phyloP scores from a whole-genome alignment of 2,113 vertebrate species.

The Hyaena hyaena region DNA sequence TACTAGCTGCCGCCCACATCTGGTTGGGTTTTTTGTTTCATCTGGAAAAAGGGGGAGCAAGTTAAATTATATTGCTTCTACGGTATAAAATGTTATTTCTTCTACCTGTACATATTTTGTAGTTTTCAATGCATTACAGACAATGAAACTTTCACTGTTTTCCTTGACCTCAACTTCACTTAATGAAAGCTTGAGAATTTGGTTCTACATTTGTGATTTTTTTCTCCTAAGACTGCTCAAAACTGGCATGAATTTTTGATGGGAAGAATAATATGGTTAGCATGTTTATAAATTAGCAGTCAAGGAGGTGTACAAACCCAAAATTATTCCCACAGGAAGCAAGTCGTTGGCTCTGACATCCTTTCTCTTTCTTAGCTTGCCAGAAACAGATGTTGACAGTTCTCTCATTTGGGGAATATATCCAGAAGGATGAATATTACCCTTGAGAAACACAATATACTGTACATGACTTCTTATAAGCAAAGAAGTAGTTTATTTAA shows the following conservation, averaged over 20 bases:
- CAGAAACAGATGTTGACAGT: conserved; percentile 82
- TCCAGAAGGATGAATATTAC: conserved; percentile 79
- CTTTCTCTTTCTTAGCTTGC: conserved; percentile 70
- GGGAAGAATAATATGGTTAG: conserved; percentile 70
- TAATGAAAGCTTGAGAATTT: conserved; percentile 38
- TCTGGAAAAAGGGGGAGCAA: neutral
- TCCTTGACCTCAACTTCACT: conserved; percentile 24
- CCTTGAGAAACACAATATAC: conserved; percentile 80
- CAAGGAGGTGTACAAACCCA: conserved; percentile 77
- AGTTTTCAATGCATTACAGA: neutral
- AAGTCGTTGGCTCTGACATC: conserved; percentile 71
- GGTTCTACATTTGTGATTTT: conserved; percentile 19
- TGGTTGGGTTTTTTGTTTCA: neutral
- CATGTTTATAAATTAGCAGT: conserved; percentile 81
- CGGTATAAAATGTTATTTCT: neutral
- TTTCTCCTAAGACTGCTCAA: conserved; percentile 36
- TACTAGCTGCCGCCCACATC: conserved; percentile 39
- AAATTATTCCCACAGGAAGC: conserved; percentile 81
- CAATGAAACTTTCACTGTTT: conserved; percentile 29
- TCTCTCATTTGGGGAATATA: conserved; percentile 74
- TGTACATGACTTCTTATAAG: conserved; percentile 74
- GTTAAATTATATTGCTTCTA: neutral
- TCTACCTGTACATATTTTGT: neutral
- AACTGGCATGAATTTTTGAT: conserved; percentile 68
- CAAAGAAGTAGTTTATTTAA: conserved; percentile 74